A percentile compares a stretch with the other conserved stretches of the same genome.
These are phyloP conservation scores for Eulimnadia texana DNA, from an alignment of 1,140 invertebrate genomes.

Conservation along the genomic window DNA sequence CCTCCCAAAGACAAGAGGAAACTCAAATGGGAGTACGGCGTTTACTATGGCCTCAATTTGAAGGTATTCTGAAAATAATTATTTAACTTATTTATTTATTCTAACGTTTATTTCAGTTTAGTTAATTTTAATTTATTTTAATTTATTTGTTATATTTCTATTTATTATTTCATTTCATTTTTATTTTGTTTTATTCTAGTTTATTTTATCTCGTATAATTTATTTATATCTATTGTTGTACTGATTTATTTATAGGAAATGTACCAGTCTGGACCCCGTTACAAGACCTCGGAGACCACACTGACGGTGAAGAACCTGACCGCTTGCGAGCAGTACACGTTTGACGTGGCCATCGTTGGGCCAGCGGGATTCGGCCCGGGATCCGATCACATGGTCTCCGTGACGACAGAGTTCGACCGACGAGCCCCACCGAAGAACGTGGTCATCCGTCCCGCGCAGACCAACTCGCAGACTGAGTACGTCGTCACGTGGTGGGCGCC, in stretches of 20 bases:
- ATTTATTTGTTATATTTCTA: not conserved
- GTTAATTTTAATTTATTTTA: not conserved
- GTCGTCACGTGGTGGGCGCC: constrained; percentile 30
- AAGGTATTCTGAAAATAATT: not conserved
- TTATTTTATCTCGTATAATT: no score
- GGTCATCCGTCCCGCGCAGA: constrained; percentile 22
- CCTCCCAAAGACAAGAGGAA: constrained; percentile 35
- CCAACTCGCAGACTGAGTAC: constrained; percentile 27
- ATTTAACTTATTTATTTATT: no score
- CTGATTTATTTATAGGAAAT: constrained; percentile 2
- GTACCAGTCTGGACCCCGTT: constrained; percentile 10
- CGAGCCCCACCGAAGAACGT: constrained; percentile 43
- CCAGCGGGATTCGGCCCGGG: constrained; percentile 48
- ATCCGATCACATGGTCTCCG: constrained; percentile 30
- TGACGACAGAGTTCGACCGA: constrained; percentile 45
- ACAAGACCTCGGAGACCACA: constrained; percentile 38
- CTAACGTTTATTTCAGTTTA: no score
- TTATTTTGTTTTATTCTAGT: no score
- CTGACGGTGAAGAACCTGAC: constrained; percentile 43
- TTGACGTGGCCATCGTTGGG: constrained; percentile 50
- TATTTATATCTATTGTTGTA: no score
- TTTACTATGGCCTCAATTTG: constrained; percentile 40
- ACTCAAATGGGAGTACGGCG: constrained; percentile 43
- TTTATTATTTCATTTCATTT: not conserved
- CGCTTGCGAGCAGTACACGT: constrained; percentile 54